Base-by-base conservation (phyloP, 2,113 vertebrate species). In the Malaclemys terrapin region DNA sequence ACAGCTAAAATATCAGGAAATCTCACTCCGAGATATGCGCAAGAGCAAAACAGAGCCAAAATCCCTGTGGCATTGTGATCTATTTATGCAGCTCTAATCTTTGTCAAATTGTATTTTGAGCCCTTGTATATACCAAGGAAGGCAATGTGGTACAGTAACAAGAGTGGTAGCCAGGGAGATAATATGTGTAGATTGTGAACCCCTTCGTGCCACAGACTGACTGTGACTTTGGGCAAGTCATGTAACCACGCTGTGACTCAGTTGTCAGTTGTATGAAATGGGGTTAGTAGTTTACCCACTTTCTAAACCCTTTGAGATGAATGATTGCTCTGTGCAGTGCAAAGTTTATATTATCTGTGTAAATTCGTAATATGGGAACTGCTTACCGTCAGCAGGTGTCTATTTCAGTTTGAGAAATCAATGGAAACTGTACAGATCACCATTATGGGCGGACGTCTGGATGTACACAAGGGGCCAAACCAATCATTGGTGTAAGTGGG, bases 171-270 rank as follows among this genome's bases (percentile, higher is more conserved):
- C 29, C 1, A 10, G 47, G 75, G 79, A 10, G 38, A 5, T 2
- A 19, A 57, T 5, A 82, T 38, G n/a, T 0, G 0, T 0, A 0
- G 2, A 42, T 1, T 0, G 27, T 31, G 8, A 20, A 72, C 8
- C 65, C 20, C 65, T 72, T 6, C 4, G 3, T 5, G 45, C 1
- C 35, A 25, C 17, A 0, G 47, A 42, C 81, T 53, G 42, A 2
- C 0, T 3, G 75, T 12, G 80, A 72, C 50, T 62, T 75, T 88
- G 56, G 72, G 88, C 85, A 14, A 42, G 13, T 6, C 31, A 0
- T 49, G 10, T 0, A 0, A 13, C 1, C 12, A 1, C 1, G 10
- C 72, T 82, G 31, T 0, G 0, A 50, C 8, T 1, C 14, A 1
- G 8, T 20, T 11, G 0, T 20, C 0, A 0, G 35, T 80, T 62